Percentiles rank a stretch among this genome's conserved stretches.
Evolutionary conservation across 1,140 invertebrate genomes (phyloP).

Genomic region (Bathynomus jamesi): DNA sequence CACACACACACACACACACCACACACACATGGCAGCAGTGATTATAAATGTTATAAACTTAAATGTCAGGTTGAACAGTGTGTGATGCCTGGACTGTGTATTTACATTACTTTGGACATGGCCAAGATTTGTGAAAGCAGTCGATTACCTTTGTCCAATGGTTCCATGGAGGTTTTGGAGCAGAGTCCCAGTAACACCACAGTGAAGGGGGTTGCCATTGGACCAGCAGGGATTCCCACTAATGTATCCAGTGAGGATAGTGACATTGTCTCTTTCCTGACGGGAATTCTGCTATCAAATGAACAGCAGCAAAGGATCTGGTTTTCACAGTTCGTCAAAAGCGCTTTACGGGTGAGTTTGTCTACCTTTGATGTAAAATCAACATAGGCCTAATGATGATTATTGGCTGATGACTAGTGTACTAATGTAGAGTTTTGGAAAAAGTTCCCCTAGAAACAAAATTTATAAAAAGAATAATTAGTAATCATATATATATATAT

Average conservation of each 20-base stretch:
- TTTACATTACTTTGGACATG: slow-evolving; percentile 62
- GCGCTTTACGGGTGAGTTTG: slow-evolving; percentile 66
- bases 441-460: too few species aligned
- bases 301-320: slow-evolving; percentile 81
- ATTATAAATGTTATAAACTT: too few species aligned
- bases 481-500: slow-evolving; percentile 7
- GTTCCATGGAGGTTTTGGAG: background rate
- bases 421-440: too few species aligned
- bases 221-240: background rate
- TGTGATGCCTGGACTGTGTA: slow-evolving; percentile 76
- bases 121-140: slow-evolving; percentile 2
- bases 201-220: background rate
- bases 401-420: too few species aligned
- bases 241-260: slow-evolving; percentile 39
- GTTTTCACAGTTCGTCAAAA: slow-evolving; percentile 85
- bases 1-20: too few species aligned
- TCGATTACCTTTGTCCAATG: background rate
- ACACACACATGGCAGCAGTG: too few species aligned
- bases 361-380: background rate
- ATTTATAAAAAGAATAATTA: too few species aligned
- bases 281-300: slow-evolving; percentile 78
- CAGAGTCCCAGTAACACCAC: background rate
- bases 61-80: slow-evolving; percentile 61
- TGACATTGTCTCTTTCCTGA: slow-evolving; percentile 73
- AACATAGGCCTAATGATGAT: too few species aligned